Percentiles rank a stretch among this genome's conserved stretches.
phyloP scores from a whole-genome alignment of 2,888 invertebrate genomes.

The Operophtera brumata region DNA sequence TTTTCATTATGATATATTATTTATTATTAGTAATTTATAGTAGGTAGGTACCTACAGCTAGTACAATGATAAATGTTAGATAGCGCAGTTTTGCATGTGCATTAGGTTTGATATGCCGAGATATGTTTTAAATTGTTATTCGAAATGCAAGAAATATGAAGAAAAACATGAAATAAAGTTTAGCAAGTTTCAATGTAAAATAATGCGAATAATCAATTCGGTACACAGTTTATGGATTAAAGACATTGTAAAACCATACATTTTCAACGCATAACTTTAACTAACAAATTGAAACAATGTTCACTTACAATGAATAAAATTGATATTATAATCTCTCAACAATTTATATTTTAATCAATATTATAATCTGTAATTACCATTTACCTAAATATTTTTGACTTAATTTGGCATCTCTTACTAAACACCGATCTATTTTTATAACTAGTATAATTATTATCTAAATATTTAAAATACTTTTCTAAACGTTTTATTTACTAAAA shows the following conservation, averaged over 20 bases:
- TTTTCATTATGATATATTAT: conserved; percentile 54
- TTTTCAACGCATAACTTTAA: conserved; percentile 78
- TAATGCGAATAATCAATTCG: conserved; percentile 32
- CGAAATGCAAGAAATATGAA: conserved; percentile 11
- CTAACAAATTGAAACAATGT: conserved; percentile 80
- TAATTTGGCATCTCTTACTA: conserved; percentile 84
- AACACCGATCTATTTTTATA: conserved; percentile 75
- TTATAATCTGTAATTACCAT: conserved; percentile 64
- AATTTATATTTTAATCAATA: conserved; percentile 59
- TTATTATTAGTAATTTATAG: conserved; percentile 34
- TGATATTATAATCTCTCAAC: conserved; percentile 79
- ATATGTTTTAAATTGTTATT: conserved; percentile 54
- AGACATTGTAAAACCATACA: conserved; percentile 63
- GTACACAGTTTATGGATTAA: conserved; percentile 32
- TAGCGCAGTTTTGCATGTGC: conserved; percentile 62
- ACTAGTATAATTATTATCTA: conserved; percentile 74
- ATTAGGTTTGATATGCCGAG: conserved; percentile 65
- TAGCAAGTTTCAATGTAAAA: conserved; percentile 30
- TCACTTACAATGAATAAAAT: conserved; percentile 79
- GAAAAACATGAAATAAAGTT: conserved; percentile 28
- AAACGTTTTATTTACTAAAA: conserved; percentile 79
- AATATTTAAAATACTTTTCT: conserved; percentile 81
- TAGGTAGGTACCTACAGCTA: conserved; percentile 48
- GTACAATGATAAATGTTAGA: conserved; percentile 58
- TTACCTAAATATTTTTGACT: conserved; percentile 84